Percentiles rank a stretch among this genome's conserved stretches.
Evolutionary conservation across 2,888 invertebrate genomes (phyloP).

Genomic region (Petrophora chlorosata): DNA sequence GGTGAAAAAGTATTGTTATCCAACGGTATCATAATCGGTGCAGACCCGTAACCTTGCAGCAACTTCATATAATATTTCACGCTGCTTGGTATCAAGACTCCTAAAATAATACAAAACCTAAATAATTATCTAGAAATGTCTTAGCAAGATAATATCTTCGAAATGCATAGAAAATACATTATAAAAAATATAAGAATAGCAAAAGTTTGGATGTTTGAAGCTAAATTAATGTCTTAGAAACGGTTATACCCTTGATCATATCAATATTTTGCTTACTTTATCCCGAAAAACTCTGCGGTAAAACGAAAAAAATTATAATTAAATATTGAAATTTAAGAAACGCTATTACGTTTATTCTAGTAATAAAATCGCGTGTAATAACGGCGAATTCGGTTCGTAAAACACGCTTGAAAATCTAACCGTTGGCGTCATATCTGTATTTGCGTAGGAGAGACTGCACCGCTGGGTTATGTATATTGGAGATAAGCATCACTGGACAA

Average conservation of each 20-base stretch:
- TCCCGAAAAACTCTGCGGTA: slow-evolving; percentile 3
- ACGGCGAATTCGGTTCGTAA: slow-evolving; percentile 13
- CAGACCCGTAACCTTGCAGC: slow-evolving; percentile 54
- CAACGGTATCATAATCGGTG: slow-evolving; percentile 63
- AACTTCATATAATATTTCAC: slow-evolving; percentile 73
- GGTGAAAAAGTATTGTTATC: slow-evolving; percentile 72
- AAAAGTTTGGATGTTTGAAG: too few species aligned
- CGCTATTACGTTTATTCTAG: slow-evolving; percentile 6
- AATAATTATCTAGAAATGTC: not conserved
- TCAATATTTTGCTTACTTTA: too few species aligned
- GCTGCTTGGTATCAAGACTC: slow-evolving; percentile 71
- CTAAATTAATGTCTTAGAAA: too few species aligned
- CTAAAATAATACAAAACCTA: slow-evolving; percentile 41
- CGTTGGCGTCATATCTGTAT: slow-evolving; percentile 72
- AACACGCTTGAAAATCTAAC: slow-evolving; percentile 45
- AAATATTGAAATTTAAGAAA: not conserved
- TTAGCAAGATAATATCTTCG: too few species aligned
- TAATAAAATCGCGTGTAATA: slow-evolving; percentile 6
- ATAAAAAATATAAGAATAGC: too few species aligned
- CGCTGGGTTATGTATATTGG: slow-evolving; percentile 64
- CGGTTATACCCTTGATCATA: too few species aligned
- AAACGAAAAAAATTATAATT: too few species aligned
- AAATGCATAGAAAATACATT: too few species aligned
- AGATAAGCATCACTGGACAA: slow-evolving; percentile 68
- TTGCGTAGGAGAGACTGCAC: slow-evolving; percentile 71